Conservation (phyloP, 2,888 invertebrate genomes). For the Diarsia brunnea region DNA sequence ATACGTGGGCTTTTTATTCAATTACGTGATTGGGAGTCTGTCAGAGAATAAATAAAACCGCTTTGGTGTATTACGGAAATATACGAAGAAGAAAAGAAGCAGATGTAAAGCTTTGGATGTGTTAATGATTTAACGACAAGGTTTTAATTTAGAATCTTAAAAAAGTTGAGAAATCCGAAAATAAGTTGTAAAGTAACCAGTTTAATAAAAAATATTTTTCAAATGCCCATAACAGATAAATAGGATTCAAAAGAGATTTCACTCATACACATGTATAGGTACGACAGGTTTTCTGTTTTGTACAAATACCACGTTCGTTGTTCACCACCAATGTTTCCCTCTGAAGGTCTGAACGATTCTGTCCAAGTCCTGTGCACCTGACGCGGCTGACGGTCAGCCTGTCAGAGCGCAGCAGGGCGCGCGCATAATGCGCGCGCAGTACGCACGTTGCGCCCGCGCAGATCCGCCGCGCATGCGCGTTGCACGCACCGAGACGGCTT, state of each 20-base stretch:
- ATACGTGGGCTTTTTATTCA: neutral
- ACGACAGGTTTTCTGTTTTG: neutral
- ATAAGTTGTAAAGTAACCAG: neutral
- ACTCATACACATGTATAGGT: neutral
- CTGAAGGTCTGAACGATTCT: conserved; percentile 3
- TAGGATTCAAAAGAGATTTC: too few species aligned
- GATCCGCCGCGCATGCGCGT: neutral
- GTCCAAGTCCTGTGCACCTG: conserved; percentile 5
- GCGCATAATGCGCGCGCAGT: conserved; percentile 26
- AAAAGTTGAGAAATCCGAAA: neutral
- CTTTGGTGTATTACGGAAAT: neutral
- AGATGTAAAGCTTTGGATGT: neutral
- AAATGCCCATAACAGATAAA: neutral
- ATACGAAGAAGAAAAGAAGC: neutral
- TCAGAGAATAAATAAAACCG: neutral
- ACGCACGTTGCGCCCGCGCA: conserved; percentile 5
- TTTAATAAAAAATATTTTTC: neutral
- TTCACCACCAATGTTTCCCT: conserved; percentile 5
- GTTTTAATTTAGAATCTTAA: neutral
- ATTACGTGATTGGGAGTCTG: neutral
- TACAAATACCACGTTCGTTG: neutral
- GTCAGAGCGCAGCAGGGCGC: conserved; percentile 43
- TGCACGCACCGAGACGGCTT: conserved; percentile 25
- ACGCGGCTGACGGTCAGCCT: neutral
- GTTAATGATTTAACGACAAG: neutral